Evolutionary conservation across 1,140 invertebrate genomes (phyloP).

Genomic region (Hycleus phaleratus): DNA sequence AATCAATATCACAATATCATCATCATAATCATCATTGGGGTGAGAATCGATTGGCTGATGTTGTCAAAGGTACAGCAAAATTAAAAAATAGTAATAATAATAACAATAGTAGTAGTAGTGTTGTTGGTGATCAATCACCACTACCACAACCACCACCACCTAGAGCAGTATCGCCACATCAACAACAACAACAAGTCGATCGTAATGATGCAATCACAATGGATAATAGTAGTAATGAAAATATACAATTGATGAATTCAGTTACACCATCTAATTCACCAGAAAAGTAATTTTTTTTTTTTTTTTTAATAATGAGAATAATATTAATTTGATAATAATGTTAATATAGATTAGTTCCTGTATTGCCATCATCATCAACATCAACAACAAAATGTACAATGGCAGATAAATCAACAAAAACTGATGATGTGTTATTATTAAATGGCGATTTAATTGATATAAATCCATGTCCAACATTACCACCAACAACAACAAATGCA

Average conservation of each 20-base stretch:
- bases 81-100: constrained; percentile 29
- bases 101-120: background rate
- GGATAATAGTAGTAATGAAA: constrained; percentile 39
- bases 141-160: constrained; percentile 12
- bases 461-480: constrained; percentile 37
- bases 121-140: constrained; percentile 1
- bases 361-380: background rate
- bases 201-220: constrained; percentile 29
- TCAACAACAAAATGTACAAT: constrained; percentile 40
- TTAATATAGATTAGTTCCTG: constrained; percentile 36
- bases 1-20: too few relatives aligned
- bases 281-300: constrained; percentile 43
- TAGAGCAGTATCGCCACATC: constrained; percentile 28
- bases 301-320: background rate
- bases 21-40: constrained; percentile 27
- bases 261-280: constrained; percentile 52
- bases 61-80: constrained; percentile 69
- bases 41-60: constrained; percentile 63
- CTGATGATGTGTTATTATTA: constrained; percentile 41
- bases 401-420: constrained; percentile 48
- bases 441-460: constrained; percentile 26
- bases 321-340: background rate
- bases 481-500: constrained; percentile 42
- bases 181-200: background rate
- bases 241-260: constrained; percentile 41